Percentiles rank a stretch among this genome's conserved stretches.
Conservation (phyloP, 2,113 vertebrate genomes). For the Lynx canadensis region DNA sequence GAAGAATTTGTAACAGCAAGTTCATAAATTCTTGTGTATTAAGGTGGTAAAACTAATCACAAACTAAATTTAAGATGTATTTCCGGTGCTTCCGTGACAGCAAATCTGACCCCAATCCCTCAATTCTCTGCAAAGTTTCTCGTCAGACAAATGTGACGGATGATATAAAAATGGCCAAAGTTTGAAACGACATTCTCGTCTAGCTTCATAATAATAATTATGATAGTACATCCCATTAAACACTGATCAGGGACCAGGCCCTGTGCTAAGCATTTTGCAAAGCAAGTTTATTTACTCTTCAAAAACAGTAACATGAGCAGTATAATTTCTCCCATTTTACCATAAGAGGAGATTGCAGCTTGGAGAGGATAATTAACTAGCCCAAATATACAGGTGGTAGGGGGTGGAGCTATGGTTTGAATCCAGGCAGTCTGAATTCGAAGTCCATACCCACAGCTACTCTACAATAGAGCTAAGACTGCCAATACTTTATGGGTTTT, state of each 20-base stretch:
- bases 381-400: not conserved
- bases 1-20: slow-evolving; percentile 11
- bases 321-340: not conserved
- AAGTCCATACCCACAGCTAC: not conserved
- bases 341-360: not conserved
- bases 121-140: not conserved
- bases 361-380: not conserved
- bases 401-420: not conserved
- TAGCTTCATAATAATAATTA: not conserved
- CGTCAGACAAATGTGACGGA: not conserved
- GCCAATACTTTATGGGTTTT: not conserved
- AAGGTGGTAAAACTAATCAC: not conserved
- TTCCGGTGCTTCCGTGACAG: not conserved
- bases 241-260: not conserved
- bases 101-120: not conserved
- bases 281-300: not conserved
- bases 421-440: not conserved
- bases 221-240: not conserved
- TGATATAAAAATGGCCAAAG: not conserved
- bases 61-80: not conserved
- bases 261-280: not conserved
- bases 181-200: not conserved
- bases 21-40: not conserved
- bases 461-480: not conserved
- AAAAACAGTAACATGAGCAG: not conserved